Base-by-base conservation (phyloP, 2,797 vertebrate species). In the Cephalopachus bancanus region DNA sequence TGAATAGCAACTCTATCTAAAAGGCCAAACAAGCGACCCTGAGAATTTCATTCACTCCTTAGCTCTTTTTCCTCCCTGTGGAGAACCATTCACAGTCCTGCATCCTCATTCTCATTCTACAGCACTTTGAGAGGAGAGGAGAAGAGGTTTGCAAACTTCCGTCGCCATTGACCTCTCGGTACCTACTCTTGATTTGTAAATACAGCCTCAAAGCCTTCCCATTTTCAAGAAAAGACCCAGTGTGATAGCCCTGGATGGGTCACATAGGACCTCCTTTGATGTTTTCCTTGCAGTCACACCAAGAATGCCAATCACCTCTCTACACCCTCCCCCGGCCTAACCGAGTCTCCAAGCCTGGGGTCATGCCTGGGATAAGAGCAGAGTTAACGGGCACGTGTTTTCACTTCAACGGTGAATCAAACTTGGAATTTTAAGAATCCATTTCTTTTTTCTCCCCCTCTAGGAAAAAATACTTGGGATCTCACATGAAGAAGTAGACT, bases 391-490 rank as follows among this genome's bases (percentile, higher is more conserved):
- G 74, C 84, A 71, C 79, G 17, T 96, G 96, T 96, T 97, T 97
- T 80, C 60, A 94, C 64, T 91, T 94, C 78, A 55, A 78, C 55
- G 8, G 65, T 76, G n/a, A 95, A 51, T 95, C 88, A 37, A 16
- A 93, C 92, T 71, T 96, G 91, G 92, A 96, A 94, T 96, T 83
- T 88, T 83, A 92, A 94, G 87, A 84, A 7, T 91, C 79, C 69
- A 0, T 67, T 90, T 93, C 95, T 95, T 30, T 96, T 75, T 93
- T 92, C 51, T 51, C 97, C 0, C 80, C 3, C 96, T 96, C 93
- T 97, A 99, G 99, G 98, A 98, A 72, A 98, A 98, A 16, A 98
- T 98, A 5, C 98, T 99, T 65, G 91, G 97, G 30, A 91, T 96
- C n/a, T 67, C 97, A 15, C 96, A 98, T 11, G 74, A 98, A 14